phyloP scores from a whole-genome alignment of 2,797 vertebrate genomes.

The Bovichtus variegatus region DNA sequence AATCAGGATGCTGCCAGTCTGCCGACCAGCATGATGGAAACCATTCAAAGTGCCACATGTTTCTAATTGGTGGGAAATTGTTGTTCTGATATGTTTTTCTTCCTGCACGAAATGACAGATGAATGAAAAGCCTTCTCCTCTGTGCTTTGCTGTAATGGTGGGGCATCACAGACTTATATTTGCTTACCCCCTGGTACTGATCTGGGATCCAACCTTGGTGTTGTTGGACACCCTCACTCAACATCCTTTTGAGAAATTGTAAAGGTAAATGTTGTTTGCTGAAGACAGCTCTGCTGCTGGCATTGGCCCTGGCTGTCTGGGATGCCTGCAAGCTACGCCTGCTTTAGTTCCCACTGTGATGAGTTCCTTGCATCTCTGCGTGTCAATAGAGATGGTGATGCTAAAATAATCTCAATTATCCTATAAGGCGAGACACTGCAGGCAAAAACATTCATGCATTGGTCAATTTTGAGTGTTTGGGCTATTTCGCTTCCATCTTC shows the following conservation, averaged over 20 bases:
- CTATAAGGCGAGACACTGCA: too few species aligned
- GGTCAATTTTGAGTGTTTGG: too few species aligned
- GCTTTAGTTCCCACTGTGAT: conserved; percentile 1
- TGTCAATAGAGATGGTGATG: conserved; percentile 8
- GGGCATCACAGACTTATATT: not conserved
- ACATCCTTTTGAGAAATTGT: conserved; percentile 1
- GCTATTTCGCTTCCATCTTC: too few species aligned
- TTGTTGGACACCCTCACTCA: not conserved
- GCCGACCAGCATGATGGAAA: conserved; percentile 5
- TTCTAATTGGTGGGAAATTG: conserved; percentile 2
- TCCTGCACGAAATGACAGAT: not conserved
- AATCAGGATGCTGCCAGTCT: conserved; percentile 13
- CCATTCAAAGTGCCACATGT: conserved; percentile 3
- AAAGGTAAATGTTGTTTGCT: not conserved
- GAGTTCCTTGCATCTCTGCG: conserved; percentile 5
- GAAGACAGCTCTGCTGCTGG: not conserved
- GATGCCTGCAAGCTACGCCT: conserved; percentile 1
- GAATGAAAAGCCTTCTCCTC: not conserved
- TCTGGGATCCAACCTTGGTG: not conserved
- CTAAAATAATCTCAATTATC: conserved; percentile 14
- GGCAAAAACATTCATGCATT: too few species aligned
- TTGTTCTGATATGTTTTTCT: conserved; percentile 14
- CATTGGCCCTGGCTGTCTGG: not conserved
- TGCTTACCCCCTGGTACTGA: not conserved
- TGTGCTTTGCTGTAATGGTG: not conserved